Evolutionary conservation across 1,140 invertebrate genomes (phyloP), one percentile per base, ranked within the genome.

Genomic region (Vanessa tameamea): DNA sequence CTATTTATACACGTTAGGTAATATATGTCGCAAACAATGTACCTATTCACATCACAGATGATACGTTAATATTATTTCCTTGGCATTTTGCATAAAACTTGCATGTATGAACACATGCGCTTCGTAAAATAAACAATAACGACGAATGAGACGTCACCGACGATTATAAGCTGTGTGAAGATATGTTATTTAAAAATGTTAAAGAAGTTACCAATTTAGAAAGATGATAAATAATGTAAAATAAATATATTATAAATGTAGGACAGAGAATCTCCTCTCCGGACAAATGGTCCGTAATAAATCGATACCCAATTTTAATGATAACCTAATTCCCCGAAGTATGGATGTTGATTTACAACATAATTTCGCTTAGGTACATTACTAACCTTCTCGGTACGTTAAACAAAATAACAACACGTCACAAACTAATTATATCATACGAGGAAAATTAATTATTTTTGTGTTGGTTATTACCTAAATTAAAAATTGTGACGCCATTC

Each of bases 111-210:
- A 16, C 26, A 31, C 31, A 31, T 53, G 66, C n/a, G 66, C n/a
- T 55, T n/a, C 16, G 26, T 15, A 64, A 70, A 64, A 70, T 70
- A 70, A 70, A 70, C 69, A 70, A 13, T 37, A 51, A 31, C 51
- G 16, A 26, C 6, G 6, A 16, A 55, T 51, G 11, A 48, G 14
- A 15, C 66, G 55, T 61, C 51, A 69, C 48, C 43, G 68, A 69
- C 15, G 3, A 15, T 43, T 31, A 37, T 61, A 61, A 61, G 31
- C 31, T 11, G 23, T 15, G 31, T 16, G 5, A 20, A 61, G 20
- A 23, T 16, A 13, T 7, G 37, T 37, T 61, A 61, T 31, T 12
- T 13, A 37, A 2, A 37, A 57, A 14, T 7, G 55, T n/a, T n/a
- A 50, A 20, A 57, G 53, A n/a, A 50, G 51, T 55, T 20, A 20